A percentile compares a stretch with the other conserved stretches of the same genome.
Evolutionary conservation across 2,797 vertebrate genomes (phyloP).

Genomic region (Channa striata): DNA sequence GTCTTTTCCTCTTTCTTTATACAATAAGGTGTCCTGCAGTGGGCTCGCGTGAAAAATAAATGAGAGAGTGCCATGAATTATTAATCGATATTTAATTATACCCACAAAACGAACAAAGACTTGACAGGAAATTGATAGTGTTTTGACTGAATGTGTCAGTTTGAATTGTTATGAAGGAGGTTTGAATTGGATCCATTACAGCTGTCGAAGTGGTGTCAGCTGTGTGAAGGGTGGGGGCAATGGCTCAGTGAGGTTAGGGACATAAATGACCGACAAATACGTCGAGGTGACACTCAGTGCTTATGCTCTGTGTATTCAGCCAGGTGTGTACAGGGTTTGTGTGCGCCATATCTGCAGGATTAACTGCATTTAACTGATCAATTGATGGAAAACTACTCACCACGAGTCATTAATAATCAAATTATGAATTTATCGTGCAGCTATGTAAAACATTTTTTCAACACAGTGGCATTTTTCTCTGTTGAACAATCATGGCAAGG

Average conservation of each 20-base stretch:
- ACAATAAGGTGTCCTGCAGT: constrained; percentile 79
- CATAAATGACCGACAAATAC: constrained; percentile 71
- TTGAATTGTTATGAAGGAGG: constrained; percentile 77
- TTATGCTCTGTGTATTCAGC: constrained; percentile 28
- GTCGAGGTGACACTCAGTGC: constrained; percentile 68
- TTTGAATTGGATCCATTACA: constrained; percentile 81
- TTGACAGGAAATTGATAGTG: constrained; percentile 80
- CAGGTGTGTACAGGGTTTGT: constrained; percentile 9
- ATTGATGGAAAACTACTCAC: background rate
- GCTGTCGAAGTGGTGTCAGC: constrained; percentile 69
- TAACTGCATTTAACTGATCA: background rate
- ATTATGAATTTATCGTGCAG: constrained; percentile 5
- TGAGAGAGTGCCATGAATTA: constrained; percentile 77
- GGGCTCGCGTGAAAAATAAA: constrained; percentile 77
- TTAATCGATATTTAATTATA: constrained; percentile 84
- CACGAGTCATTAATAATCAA: background rate
- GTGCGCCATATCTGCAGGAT: constrained; percentile 25
- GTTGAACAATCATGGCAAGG: background rate
- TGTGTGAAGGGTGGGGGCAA: constrained; percentile 45
- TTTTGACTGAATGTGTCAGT: constrained; percentile 77
- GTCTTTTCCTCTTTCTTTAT: constrained; percentile 78
- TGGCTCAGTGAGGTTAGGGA: constrained; percentile 66
- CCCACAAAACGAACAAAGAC: constrained; percentile 58
- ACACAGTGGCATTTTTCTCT: background rate
- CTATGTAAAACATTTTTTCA: constrained; percentile 9